Base-by-base conservation (phyloP, 2,797 vertebrate genomes). In the Merluccius polli region DNA sequence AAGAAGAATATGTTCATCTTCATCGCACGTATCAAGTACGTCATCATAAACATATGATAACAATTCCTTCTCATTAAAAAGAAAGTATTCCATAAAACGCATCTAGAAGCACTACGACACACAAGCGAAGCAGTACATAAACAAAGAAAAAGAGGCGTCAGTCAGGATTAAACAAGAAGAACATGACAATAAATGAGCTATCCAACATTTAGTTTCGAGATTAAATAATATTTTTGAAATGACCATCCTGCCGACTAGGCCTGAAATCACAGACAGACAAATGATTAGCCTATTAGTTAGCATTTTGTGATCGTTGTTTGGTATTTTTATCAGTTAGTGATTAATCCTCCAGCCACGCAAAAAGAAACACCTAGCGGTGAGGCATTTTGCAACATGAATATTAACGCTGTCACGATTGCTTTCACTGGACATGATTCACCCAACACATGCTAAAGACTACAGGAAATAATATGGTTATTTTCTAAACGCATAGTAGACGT, bases 381-480 rank as follows among this genome's bases (percentile, higher is more conserved):
- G 21, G 52, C 21, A 65, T 11, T 65, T 27, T 65, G 2, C n/a
- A 3, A 65, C 59, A 27, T 12, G 24, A 65, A 65, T 12, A 65
- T 65, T 24, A 27, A 65, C n/a, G 24, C 36, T 72, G 69, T 31
- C 70, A 52, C n/a, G 16, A 32, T 21, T 74, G 18, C 70, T 38
- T 78, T 73, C 35, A 13, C 74, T 71, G 21, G 70, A 52, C 44
- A 13, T 31, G 70, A 76, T 84, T 80, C 72, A 75, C 75, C 77
- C 73, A 73, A 75, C 80, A 81, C 52, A 1, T 1, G 12, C 27
- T 13, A 68, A 80, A 24, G 52, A 59, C 52, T 59, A 35, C 33
- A 38, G 59, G 59, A 65, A 27, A 27, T 24, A 77, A 84, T 80
- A 81, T 83, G 80, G 44, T 87, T 88, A 82, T 85, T 75, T 31